Base-by-base conservation (phyloP, 1,140 invertebrate genomes). In the Dreissena polymorpha region DNA sequence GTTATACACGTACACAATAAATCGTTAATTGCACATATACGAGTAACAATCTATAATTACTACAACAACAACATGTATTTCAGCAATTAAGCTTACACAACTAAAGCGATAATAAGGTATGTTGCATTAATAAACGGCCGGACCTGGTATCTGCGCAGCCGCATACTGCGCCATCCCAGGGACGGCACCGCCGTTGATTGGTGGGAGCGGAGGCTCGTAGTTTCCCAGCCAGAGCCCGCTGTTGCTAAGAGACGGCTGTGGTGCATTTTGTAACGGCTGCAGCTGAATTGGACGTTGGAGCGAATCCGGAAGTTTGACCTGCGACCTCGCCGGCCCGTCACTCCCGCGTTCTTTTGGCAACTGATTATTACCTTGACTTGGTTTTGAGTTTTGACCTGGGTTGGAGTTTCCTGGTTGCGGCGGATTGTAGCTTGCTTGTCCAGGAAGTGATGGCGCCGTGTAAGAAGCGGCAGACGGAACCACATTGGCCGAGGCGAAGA, bases 301-400 rank as follows among this genome's bases (percentile, higher is more conserved):
- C 8, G 27, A 64, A 27, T 76, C 16, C 10, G 63, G 65, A 29
- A 67, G 51, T 51, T 67, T 69, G n/a, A 78, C 64, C 68, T 69
- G 53, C 16, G 65, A 55, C 21, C 68, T 78, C 14, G 49, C 23
- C 6, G 76, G 76, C 12, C 76, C 76, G 10, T 78, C 76, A 57
- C 51, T n/a, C 23, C 76, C 76, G 25, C 76, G 65, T 51, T 27
- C 23, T 18, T 27, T 10, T 6, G 65, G n/a, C 13, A 60, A 27
- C 25, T 25, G 18, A 14, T 13, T n/a, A 23, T 29, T 29, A 5
- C 65, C 65, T 51, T 76, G 74, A 2, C 39, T 8, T 39, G 39
- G 39, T 2, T 39, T 39, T 14, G 25, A 25, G 13, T 60, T 49
- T 16, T 51, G 23, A 67, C 49, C 64, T 23, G 7, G 16, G 12